These are phyloP conservation scores for Acrocyrtus sp. DNA, from an alignment of 2,888 invertebrate genomes.

Conservation along the genomic window DNA sequence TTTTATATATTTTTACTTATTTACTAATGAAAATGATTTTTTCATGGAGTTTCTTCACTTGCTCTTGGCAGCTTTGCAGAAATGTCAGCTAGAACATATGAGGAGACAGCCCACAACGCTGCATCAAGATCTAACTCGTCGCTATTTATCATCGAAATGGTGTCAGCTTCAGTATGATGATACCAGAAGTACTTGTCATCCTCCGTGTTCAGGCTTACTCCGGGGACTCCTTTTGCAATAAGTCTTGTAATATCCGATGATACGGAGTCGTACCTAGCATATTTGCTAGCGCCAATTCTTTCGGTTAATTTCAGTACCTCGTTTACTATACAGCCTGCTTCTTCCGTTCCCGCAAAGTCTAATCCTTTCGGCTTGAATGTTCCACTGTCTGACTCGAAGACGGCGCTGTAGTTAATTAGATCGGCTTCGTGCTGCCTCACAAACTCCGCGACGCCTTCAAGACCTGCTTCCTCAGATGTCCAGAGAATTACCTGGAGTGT, in stretches of 20 bases:
- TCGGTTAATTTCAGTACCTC: constrained; percentile 75
- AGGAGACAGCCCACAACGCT: constrained; percentile 80
- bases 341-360: constrained; percentile 72
- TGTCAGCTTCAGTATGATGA: constrained; percentile 73
- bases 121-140: constrained; percentile 76
- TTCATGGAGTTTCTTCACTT: too few relatives aligned
- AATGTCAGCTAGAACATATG: constrained; percentile 82
- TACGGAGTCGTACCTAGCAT: constrained; percentile 69
- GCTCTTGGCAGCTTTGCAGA: constrained; percentile 75
- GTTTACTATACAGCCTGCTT: constrained; percentile 75
- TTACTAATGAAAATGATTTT: too few relatives aligned
- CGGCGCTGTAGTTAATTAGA: constrained; percentile 75
- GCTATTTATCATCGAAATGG: constrained; percentile 79
- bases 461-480: constrained; percentile 83
- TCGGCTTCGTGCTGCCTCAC: constrained; percentile 72
- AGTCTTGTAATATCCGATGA: constrained; percentile 74
- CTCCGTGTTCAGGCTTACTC: constrained; percentile 74
- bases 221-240: constrained; percentile 75
- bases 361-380: constrained; percentile 76
- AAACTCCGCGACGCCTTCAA: constrained; percentile 71
- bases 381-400: constrained; percentile 86
- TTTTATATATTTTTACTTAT: too few relatives aligned
- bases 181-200: constrained; percentile 77
- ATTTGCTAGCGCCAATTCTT: constrained; percentile 71
- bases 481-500: constrained; percentile 81